These are phyloP conservation scores for Cetonia aurata DNA, from an alignment of 2,888 invertebrate genomes.

Conservation along the genomic window DNA sequence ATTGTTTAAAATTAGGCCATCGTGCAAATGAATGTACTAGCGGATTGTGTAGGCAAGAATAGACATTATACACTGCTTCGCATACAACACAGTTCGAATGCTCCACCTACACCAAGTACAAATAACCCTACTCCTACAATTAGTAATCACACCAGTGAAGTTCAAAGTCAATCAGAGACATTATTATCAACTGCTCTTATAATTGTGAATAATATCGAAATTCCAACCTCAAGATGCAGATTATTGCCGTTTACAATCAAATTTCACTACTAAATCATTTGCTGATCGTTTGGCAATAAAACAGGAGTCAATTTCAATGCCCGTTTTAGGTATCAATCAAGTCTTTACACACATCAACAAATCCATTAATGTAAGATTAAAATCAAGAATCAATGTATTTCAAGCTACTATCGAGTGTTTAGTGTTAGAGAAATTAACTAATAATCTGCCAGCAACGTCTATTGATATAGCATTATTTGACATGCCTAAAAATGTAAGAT, in stretches of 20 bases:
- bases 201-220: conserved; percentile 3
- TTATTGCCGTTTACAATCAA: conserved; percentile 5
- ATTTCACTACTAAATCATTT: conserved; percentile 8
- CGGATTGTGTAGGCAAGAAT: background rate
- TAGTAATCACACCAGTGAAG: background rate
- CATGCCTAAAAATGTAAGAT: no score
- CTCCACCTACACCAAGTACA: background rate
- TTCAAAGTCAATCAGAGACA: background rate
- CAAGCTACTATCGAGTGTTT: no score
- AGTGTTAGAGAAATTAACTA: no score
- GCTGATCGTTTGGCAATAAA: background rate
- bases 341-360: no score
- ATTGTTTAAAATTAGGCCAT: background rate
- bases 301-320: conserved; percentile 1
- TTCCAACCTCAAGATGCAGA: conserved; percentile 3
- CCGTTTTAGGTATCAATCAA: background rate
- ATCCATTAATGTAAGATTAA: no score
- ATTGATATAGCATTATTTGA: no score
- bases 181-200: background rate
- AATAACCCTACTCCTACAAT: background rate
- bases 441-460: no score
- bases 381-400: no score
- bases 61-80: background rate
- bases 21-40: no score
- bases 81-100: background rate